These are phyloP conservation scores for Lacerta bilineata DNA, from an alignment of 2,797 vertebrate genomes.

Conservation along the genomic window DNA sequence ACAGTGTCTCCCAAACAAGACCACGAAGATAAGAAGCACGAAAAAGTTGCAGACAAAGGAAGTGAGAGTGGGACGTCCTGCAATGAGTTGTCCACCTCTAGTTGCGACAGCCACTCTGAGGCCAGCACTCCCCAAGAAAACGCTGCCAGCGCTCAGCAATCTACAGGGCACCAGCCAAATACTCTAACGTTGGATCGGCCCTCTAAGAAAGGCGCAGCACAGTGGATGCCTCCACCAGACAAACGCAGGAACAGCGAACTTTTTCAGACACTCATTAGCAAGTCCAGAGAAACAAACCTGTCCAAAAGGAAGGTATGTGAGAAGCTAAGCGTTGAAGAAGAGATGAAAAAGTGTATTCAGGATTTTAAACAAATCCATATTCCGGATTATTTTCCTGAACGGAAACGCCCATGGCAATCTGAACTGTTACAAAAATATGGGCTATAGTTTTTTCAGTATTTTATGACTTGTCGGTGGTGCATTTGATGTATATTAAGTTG, in stretches of 20 bases:
- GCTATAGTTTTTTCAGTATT: conserved; percentile 77
- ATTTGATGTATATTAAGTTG: conserved; percentile 72
- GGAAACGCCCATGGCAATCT: conserved; percentile 90
- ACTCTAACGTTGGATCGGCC: conserved; percentile 89
- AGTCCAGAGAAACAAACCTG: conserved; percentile 86
- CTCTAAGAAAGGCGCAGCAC: conserved; percentile 86
- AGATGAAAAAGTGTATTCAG: conserved; percentile 92
- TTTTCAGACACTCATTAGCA: conserved; percentile 91
- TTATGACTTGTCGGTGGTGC: conserved; percentile 41
- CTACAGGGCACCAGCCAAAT: conserved; percentile 83
- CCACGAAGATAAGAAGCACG: conserved; percentile 82
- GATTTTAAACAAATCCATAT: conserved; percentile 92
- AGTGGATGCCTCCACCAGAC: conserved; percentile 88
- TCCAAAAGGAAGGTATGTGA: conserved; percentile 89
- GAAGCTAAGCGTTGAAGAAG: conserved; percentile 88
- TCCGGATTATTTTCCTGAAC: conserved; percentile 89
- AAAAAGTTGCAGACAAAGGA: conserved; percentile 87
- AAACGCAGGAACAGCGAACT: conserved; percentile 92
- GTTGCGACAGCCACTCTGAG: conserved; percentile 90
- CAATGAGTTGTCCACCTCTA: conserved; percentile 89
- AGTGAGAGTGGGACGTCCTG: conserved; percentile 91
- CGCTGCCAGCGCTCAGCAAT: conserved; percentile 76
- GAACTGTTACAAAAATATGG: conserved; percentile 91
- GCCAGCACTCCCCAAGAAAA: conserved; percentile 88
- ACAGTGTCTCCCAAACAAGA: conserved; percentile 84